Evolutionary conservation across 2,113 vertebrate genomes (phyloP), one percentile per base, ranked within the genome.

Genomic region (Indicator indicator): DNA sequence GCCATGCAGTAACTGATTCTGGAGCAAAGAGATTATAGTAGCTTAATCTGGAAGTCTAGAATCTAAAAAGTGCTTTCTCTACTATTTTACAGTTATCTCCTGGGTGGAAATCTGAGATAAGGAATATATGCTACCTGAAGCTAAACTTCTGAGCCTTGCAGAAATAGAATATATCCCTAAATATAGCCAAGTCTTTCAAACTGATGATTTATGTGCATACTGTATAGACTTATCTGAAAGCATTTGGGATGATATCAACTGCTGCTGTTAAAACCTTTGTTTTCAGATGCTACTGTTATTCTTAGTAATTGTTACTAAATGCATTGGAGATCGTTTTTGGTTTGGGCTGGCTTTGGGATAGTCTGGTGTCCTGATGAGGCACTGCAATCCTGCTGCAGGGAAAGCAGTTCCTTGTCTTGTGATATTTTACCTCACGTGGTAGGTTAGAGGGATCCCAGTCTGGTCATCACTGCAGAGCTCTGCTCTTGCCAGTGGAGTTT

Each of bases 341-440:
- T 46, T 83, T 54, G 12, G 40, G 20, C 23, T 75, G 85, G 12
- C 27, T 76, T 6, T 23, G 52, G 44, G 36, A 5, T 5, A 24
- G 7, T 7, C 23, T 26, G 2, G 32, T 12, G 8, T 3, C 68
- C 16, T 17, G 32, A 26, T 19, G 32, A 62, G 27, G 38, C 42
- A 19, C 28, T 5, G 26, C 5, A 12, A 36, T 3, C 26, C 23
- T 54, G 55, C 42, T 58, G 24, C 21, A 63, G 46, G 36, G 38
- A 5, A 69, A 8, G 38, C 30, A 4, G 12, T 10, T 7, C 54
- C 27, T 12, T 72, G 58, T 59, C 5, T 56, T 0, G 1, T 15
- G 13, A 44, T 1, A 2, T 67, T 30, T 55, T 8, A 3, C 18
- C 42, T n/a, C 11, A 0, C 0, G 1, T 0, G 3, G 20, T 1